These are phyloP conservation scores for Erebia ligea DNA, from an alignment of 2,888 invertebrate species.

Conservation along the genomic window DNA sequence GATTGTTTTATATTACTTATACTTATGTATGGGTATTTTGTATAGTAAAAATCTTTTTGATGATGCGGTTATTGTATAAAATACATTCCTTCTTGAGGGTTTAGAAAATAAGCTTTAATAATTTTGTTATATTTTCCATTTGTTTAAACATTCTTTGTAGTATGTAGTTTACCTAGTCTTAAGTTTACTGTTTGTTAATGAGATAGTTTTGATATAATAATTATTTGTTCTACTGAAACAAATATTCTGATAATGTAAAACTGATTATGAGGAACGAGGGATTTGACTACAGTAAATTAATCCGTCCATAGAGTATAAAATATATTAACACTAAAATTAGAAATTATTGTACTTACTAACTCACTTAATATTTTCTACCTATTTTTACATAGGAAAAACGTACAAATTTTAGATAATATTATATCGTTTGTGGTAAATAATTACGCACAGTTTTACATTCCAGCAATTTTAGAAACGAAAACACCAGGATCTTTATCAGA, in stretches of 20 bases:
- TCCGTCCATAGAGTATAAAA: slow-evolving; percentile 31
- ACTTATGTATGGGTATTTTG: slow-evolving; percentile 8
- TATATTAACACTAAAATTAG: slow-evolving; percentile 14
- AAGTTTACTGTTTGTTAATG: slow-evolving; percentile 5
- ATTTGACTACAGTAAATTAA: slow-evolving; percentile 19
- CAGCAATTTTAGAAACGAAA: slow-evolving; percentile 5
- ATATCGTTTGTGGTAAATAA: not conserved
- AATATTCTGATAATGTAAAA: slow-evolving; percentile 1
- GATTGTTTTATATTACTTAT: slow-evolving; percentile 26
- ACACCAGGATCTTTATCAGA: not conserved
- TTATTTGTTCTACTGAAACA: not conserved
- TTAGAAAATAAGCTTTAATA: slow-evolving; percentile 38
- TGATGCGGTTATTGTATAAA: slow-evolving; percentile 53
- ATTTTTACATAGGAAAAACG: slow-evolving; percentile 18
- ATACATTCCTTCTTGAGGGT: slow-evolving; percentile 52
- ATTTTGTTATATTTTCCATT: slow-evolving; percentile 27
- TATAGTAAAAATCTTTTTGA: slow-evolving; percentile 37
- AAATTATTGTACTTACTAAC: slow-evolving; percentile 10
- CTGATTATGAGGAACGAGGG: not conserved
- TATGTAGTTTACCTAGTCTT: not conserved
- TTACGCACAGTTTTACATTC: slow-evolving; percentile 24
- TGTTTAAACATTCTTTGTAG: slow-evolving; percentile 13
- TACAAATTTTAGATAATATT: slow-evolving; percentile 19
- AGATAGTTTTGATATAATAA: not conserved
- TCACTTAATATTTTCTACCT: slow-evolving; percentile 19